These are phyloP conservation scores for Notechis scutatus DNA, from an alignment of 2,113 vertebrate species.

Conservation along the genomic window DNA sequence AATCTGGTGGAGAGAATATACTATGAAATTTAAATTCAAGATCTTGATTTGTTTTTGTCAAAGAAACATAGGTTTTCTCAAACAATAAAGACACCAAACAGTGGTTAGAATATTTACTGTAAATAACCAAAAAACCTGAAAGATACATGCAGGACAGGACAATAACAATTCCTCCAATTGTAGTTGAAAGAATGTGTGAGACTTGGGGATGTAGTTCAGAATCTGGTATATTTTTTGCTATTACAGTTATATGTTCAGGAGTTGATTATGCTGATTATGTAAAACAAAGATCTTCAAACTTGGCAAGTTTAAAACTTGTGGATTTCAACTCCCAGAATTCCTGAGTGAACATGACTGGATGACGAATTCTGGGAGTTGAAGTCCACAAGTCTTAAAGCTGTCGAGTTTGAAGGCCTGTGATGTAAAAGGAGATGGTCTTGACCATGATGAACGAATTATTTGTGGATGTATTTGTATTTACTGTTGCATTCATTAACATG, in stretches of 20 bases:
- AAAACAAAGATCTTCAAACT: too few relatives aligned
- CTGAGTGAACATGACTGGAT: too few relatives aligned
- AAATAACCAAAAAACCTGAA: not conserved
- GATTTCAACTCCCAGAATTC: too few relatives aligned
- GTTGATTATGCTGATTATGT: too few relatives aligned
- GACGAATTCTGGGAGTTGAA: too few relatives aligned
- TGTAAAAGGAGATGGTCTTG: not conserved
- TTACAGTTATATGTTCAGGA: not conserved
- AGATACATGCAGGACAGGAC: not conserved
- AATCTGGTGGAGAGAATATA: not conserved
- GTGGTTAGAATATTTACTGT: not conserved
- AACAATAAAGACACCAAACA: not conserved
- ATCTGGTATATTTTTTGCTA: not conserved
- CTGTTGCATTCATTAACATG: not conserved
- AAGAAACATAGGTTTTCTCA: not conserved
- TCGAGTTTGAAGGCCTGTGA: too few relatives aligned
- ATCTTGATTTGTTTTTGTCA: not conserved
- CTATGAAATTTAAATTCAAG: not conserved
- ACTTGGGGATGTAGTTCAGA: not conserved
- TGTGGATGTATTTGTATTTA: not conserved
- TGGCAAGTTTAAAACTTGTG: too few relatives aligned
- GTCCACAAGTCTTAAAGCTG: too few relatives aligned
- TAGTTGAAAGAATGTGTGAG: not conserved
- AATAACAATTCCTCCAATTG: not conserved
- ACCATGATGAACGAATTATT: not conserved